A percentile compares a stretch with the other conserved stretches of the same genome.
phyloP scores from a whole-genome alignment of 1,140 invertebrate species.

The Lepidurus apus region DNA sequence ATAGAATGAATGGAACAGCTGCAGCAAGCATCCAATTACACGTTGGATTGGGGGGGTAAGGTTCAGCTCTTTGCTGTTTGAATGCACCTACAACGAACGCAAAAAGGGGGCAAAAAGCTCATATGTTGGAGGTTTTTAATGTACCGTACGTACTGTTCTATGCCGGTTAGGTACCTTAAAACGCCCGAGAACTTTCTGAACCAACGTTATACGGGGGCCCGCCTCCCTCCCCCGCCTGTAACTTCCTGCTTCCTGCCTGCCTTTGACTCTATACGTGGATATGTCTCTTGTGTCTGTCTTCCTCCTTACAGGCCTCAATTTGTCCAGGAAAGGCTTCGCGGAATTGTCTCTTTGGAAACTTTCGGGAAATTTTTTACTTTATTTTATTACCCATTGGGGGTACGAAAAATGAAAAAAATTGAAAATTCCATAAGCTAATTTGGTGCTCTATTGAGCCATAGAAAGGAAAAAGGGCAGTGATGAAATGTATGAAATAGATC shows the following conservation, averaged over 20 bases:
- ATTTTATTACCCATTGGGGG: no score
- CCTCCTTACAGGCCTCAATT: no score
- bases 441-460: neutral
- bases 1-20: slow-evolving; percentile 3
- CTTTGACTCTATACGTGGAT: neutral
- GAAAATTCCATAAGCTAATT: neutral
- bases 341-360: neutral
- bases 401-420: no score
- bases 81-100: neutral
- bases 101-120: neutral
- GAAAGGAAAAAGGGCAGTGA: neutral
- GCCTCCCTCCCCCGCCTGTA: neutral
- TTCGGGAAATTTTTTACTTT: neutral
- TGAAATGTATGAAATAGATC: no score
- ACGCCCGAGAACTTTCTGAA: neutral
- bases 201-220: neutral
- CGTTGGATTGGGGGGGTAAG: slow-evolving; percentile 1
- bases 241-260: slow-evolving; percentile 4
- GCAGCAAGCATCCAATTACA: neutral
- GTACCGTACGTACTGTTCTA: neutral
- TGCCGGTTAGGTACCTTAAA: no score
- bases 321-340: neutral
- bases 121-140: neutral
- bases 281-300: neutral
- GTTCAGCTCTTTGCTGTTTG: no score